A percentile compares a stretch with the other conserved stretches of the same genome.
Evolutionary conservation across 2,888 invertebrate species (phyloP).

Genomic region (Ophion slaviceki): DNA sequence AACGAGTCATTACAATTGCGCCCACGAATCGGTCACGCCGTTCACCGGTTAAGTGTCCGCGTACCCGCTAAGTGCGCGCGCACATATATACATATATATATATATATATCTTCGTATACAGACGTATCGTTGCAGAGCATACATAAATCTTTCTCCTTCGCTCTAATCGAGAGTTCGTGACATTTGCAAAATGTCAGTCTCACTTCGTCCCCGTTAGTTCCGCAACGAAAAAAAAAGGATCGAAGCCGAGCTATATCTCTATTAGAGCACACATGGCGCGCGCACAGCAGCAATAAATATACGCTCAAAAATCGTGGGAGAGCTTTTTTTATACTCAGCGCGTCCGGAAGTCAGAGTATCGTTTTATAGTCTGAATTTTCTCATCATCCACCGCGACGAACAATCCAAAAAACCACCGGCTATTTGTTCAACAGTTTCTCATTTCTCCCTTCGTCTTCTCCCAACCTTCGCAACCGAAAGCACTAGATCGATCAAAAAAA

Average conservation of each 20-base stretch:
- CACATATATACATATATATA: background rate
- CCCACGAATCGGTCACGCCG: conserved; percentile 64
- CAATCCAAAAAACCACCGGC: background rate
- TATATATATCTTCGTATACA: background rate
- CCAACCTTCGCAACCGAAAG: background rate
- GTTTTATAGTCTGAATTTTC: background rate
- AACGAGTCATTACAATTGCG: conserved; percentile 65
- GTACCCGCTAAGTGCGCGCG: conserved; percentile 9
- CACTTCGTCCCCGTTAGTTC: conserved; percentile 52
- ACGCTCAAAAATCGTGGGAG: conserved; percentile 6
- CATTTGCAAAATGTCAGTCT: conserved; percentile 64
- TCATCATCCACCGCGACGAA: conserved; percentile 13
- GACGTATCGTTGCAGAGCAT: background rate
- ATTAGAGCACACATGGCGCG: conserved; percentile 3
- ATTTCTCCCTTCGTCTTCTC: background rate
- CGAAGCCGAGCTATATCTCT: conserved; percentile 17
- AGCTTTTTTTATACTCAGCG: background rate
- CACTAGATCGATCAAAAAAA: background rate
- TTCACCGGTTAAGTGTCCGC: conserved; percentile 47
- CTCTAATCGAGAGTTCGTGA: conserved; percentile 57
- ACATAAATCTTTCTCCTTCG: conserved; percentile 30
- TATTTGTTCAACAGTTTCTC: background rate
- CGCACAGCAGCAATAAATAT: background rate
- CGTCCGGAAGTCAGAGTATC: background rate
- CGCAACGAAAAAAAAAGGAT: conserved; percentile 29